Conservation (phyloP, 2,113 vertebrate species). For the Dipodomys ordii region DNA sequence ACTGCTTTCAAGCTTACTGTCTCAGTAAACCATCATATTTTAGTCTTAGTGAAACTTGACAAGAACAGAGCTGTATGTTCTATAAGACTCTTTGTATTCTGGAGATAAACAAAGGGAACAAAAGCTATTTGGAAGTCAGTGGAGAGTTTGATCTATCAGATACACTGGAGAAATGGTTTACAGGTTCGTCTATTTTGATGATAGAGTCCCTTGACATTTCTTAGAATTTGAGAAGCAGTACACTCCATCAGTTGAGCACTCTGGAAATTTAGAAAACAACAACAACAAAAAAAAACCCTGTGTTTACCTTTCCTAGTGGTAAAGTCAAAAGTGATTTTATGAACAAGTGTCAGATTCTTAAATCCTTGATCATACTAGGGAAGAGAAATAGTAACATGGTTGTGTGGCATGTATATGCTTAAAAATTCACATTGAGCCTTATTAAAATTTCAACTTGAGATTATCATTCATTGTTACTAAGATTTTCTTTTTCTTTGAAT, state of each 20-base stretch:
- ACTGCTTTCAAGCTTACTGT: not conserved
- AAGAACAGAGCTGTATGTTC: not conserved
- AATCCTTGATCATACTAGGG: not conserved
- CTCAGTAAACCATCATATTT: not conserved
- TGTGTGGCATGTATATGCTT: not conserved
- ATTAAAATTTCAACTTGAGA: not conserved
- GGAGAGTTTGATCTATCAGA: not conserved
- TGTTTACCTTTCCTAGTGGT: not conserved
- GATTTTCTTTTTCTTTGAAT: not conserved
- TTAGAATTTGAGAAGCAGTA: not conserved
- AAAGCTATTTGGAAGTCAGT: not conserved
- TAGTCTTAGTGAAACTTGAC: not conserved
- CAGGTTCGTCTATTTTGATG: not conserved
- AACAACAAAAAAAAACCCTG: not conserved
- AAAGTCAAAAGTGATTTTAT: constrained; percentile 18
- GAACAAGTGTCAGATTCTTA: constrained; percentile 3
- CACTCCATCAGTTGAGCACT: not conserved
- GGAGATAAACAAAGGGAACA: constrained; percentile 15
- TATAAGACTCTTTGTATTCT: not conserved
- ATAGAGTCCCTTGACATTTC: not conserved
- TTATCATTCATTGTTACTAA: not conserved
- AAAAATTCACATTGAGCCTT: constrained; percentile 16
- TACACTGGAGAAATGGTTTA: not conserved
- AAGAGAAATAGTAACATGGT: not conserved
- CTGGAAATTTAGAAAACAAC: not conserved